Evolutionary conservation across 2,888 invertebrate genomes (phyloP), one percentile per base, ranked within the genome.

Genomic region (Ferrisia virgata): DNA sequence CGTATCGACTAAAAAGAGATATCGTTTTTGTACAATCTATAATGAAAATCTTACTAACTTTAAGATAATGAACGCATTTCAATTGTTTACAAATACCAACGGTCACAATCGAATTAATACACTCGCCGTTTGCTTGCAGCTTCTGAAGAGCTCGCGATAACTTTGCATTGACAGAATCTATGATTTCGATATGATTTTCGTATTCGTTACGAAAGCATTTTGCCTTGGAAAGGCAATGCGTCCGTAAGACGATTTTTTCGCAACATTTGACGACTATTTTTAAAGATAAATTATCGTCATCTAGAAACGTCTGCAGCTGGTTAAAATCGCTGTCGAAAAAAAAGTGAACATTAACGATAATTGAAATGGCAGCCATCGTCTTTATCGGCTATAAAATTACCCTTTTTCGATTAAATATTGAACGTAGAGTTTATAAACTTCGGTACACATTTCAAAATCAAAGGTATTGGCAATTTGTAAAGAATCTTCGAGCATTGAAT

Each of bases 401-500:
- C 86, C 86, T 33, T 76, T 79, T 85, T 86, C 86, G 84, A 86
- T 86, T 5, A 85, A 84, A 78, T 83, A 78, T n/a, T 85, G 85
- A 13, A 86, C 39, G 78, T 86, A 86, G 47, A 86, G 84, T 22
- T 85, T 82, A 84, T 86, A 86, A 25, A 86, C 85, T 53, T 85
- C 83, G 33, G 28, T 58, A 11, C 79, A 40, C 53, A 83, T 80
- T 25, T 83, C 40, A 13, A 82, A 78, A 22, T 84, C 85, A 28
- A 79, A 76, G 3, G 82, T 84, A 0, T 85, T 40, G 9, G 86
- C 85, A 1, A 86, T 78, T 79, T 86, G 86, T 53, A 86, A 85
- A 25, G 86, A 86, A 85, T 87, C 87, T 79, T 87, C 85, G n/a
- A 87, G 80, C 86, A 86, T 86, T 8, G 82, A 80, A 13, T 53